These are phyloP conservation scores for Lagorchestes hirsutus DNA, from an alignment of 2,797 vertebrate genomes.

Conservation along the genomic window DNA sequence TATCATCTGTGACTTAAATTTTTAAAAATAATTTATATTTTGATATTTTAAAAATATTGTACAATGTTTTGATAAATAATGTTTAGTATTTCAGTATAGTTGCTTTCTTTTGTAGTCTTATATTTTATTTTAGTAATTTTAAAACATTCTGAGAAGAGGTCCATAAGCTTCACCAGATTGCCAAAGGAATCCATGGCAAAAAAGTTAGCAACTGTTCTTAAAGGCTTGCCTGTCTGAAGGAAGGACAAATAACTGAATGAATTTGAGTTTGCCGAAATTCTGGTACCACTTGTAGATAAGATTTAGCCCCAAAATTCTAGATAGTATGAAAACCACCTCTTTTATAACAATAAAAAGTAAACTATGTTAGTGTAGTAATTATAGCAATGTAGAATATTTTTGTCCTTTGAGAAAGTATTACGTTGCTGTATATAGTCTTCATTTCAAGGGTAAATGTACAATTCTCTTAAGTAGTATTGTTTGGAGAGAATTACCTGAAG, in stretches of 20 bases:
- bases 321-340: neutral
- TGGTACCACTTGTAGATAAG: neutral
- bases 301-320: neutral
- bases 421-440: neutral
- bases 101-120: neutral
- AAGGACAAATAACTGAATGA: neutral
- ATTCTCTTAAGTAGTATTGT: neutral
- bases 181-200: neutral
- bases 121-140: neutral
- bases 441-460: neutral
- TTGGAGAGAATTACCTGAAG: neutral
- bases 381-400: neutral
- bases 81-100: neutral
- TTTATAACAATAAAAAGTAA: neutral
- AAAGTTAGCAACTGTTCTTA: neutral
- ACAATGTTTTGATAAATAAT: neutral
- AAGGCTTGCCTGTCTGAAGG: neutral
- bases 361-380: neutral
- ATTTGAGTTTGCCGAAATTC: neutral
- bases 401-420: neutral
- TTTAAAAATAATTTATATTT: neutral
- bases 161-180: neutral
- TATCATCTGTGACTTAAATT: neutral
- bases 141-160: neutral
- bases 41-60: too few relatives aligned